A percentile compares a stretch with the other conserved stretches of the same genome.
Conservation (phyloP, 2,797 vertebrate genomes). For the Phalloptychus januarius region DNA sequence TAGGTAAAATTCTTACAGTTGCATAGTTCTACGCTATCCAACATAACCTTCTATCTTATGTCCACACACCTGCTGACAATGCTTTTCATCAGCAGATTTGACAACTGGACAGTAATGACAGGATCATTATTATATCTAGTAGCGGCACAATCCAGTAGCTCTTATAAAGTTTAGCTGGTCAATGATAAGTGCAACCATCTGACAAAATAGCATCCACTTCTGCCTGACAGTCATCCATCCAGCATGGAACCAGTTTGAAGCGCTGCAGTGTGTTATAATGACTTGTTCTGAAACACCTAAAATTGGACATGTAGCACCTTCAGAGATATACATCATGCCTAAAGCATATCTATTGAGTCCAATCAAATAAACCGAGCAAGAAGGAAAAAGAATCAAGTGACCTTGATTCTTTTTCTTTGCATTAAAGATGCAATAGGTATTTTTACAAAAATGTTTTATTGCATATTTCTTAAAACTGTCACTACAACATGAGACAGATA, state of each 20-base stretch:
- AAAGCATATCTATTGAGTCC: slow-evolving; percentile 3
- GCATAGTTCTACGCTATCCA: background rate
- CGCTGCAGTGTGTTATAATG: background rate
- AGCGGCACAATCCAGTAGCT: background rate
- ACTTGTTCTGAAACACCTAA: background rate
- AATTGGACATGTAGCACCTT: slow-evolving; percentile 11
- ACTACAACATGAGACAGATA: no score
- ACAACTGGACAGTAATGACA: slow-evolving; percentile 7
- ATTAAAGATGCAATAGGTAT: background rate
- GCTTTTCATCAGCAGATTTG: background rate
- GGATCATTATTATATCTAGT: background rate
- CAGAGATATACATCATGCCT: background rate
- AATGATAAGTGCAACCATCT: slow-evolving; percentile 14
- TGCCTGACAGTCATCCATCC: slow-evolving; percentile 6
- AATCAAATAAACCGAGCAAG: slow-evolving; percentile 5
- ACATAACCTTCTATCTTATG: background rate
- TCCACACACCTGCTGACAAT: background rate
- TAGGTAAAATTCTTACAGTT: background rate
- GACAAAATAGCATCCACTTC: slow-evolving; percentile 15
- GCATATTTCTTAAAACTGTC: no score
- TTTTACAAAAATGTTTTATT: no score
- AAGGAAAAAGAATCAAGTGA: background rate
- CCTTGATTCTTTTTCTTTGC: no score
- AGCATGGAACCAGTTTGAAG: background rate
- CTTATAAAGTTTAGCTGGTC: slow-evolving; percentile 19